A percentile compares a stretch with the other conserved stretches of the same genome.
These are phyloP conservation scores for Phycodurus eques DNA, from an alignment of 2,113 vertebrate species.

Conservation along the genomic window DNA sequence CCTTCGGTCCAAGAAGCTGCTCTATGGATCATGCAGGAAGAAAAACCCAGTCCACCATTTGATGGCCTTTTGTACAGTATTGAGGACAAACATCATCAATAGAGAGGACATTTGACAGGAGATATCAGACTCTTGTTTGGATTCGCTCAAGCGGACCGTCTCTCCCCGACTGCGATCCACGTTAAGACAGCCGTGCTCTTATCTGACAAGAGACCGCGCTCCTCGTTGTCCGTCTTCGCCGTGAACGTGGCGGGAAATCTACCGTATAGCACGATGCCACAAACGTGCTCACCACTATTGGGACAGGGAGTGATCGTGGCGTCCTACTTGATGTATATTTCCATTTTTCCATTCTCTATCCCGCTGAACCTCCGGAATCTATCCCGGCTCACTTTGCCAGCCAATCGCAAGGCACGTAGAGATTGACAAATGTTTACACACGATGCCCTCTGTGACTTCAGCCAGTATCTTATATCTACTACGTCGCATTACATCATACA, in stretches of 20 bases:
- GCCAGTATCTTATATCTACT: too few species aligned
- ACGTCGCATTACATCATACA: too few species aligned
- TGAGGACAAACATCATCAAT: neutral
- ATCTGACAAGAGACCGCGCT: slow-evolving; percentile 17
- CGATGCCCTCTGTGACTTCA: too few species aligned
- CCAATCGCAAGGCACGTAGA: too few species aligned
- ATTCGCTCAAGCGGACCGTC: neutral
- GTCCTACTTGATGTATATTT: too few species aligned
- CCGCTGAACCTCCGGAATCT: too few species aligned
- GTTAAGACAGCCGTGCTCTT: slow-evolving; percentile 2
- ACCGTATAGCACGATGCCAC: neutral
- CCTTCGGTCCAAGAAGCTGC: neutral
- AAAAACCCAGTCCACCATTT: neutral
- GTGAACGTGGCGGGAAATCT: slow-evolving; percentile 18
- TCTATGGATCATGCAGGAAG: neutral
- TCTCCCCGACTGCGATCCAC: slow-evolving; percentile 1
- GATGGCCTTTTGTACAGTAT: neutral
- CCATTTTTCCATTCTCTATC: too few species aligned
- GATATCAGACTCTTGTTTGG: neutral
- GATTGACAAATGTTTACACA: too few species aligned
- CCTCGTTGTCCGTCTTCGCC: slow-evolving; percentile 8
- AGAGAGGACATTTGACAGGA: neutral
- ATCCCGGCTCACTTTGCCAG: too few species aligned
- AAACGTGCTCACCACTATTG: neutral
- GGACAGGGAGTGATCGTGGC: neutral